Conservation (phyloP, 2,113 vertebrate species). For the Percopsis transmontana region DNA sequence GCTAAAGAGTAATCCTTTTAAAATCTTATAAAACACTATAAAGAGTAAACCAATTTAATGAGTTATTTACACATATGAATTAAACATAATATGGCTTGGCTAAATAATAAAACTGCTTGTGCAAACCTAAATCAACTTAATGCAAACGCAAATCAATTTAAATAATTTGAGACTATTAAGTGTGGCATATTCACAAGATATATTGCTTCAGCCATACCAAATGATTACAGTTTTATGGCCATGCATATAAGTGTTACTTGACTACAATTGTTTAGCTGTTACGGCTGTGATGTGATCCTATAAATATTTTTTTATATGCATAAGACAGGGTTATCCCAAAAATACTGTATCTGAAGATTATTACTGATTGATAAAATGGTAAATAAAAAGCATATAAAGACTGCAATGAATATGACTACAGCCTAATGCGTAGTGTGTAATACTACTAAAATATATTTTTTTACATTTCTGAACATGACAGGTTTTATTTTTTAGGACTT, state of each 20-base stretch:
- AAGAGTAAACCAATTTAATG: conserved; percentile 19
- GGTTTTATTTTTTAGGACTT: too few species aligned
- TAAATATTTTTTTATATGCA: too few species aligned
- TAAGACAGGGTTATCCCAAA: too few species aligned
- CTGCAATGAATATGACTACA: too few species aligned
- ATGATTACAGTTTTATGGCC: conserved; percentile 41
- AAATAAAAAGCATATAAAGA: too few species aligned
- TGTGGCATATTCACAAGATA: conserved; percentile 41
- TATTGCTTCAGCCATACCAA: conserved; percentile 46
- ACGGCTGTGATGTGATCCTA: too few species aligned
- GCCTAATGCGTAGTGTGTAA: too few species aligned
- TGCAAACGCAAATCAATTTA: conserved; percentile 42
- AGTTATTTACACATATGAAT: neutral
- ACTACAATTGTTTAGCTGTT: too few species aligned
- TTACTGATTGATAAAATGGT: neutral
- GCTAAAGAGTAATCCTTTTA: conserved; percentile 37
- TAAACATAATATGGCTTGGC: too few species aligned
- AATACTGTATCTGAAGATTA: neutral
- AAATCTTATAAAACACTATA: conserved; percentile 28
- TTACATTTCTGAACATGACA: too few species aligned
- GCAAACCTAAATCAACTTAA: conserved; percentile 45
- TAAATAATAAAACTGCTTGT: conserved; percentile 19
- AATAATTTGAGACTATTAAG: conserved; percentile 54
- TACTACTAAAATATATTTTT: too few species aligned
- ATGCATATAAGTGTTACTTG: conserved; percentile 28